Evolutionary conservation across 1,140 invertebrate genomes (phyloP).

Genomic region (Nomia melanderi): DNA sequence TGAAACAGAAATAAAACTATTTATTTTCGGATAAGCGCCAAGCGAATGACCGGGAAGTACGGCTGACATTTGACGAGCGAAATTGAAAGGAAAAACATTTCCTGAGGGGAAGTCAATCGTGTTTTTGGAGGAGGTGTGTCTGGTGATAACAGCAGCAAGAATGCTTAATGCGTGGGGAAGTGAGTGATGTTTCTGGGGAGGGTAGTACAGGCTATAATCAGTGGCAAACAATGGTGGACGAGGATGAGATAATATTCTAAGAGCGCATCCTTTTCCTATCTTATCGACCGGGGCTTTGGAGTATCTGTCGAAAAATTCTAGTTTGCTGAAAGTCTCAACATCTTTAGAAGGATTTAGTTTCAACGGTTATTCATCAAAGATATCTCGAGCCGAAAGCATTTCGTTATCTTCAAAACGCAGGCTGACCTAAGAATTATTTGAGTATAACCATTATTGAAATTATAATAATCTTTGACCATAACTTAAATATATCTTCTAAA

Average conservation of each 20-base stretch:
- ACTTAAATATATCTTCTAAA: too few species aligned
- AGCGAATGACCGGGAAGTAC: not conserved
- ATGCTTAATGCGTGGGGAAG: slow-evolving; percentile 30
- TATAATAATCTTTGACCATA: too few species aligned
- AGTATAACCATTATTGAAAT: too few species aligned
- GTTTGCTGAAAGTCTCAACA: not conserved
- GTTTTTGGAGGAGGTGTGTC: slow-evolving; percentile 8
- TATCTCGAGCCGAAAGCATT: too few species aligned
- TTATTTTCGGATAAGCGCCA: not conserved
- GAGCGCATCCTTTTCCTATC: slow-evolving; percentile 21
- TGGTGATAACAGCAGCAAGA: slow-evolving; percentile 50
- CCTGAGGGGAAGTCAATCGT: not conserved
- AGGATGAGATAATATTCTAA: slow-evolving; percentile 49
- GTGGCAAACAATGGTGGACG: slow-evolving; percentile 24
- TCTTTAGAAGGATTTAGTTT: slow-evolving; percentile 5
- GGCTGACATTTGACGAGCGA: slow-evolving; percentile 8
- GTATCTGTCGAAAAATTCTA: slow-evolving; percentile 19
- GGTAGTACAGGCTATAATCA: slow-evolving; percentile 64
- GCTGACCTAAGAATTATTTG: too few species aligned
- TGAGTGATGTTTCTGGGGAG: slow-evolving; percentile 65
- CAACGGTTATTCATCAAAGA: too few species aligned
- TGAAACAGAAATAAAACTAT: not conserved
- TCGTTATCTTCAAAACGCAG: too few species aligned
- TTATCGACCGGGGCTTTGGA: slow-evolving; percentile 36
- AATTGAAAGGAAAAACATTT: slow-evolving; percentile 23